phyloP scores from a whole-genome alignment of 2,797 vertebrate species.

The Sebastes nivosus region DNA sequence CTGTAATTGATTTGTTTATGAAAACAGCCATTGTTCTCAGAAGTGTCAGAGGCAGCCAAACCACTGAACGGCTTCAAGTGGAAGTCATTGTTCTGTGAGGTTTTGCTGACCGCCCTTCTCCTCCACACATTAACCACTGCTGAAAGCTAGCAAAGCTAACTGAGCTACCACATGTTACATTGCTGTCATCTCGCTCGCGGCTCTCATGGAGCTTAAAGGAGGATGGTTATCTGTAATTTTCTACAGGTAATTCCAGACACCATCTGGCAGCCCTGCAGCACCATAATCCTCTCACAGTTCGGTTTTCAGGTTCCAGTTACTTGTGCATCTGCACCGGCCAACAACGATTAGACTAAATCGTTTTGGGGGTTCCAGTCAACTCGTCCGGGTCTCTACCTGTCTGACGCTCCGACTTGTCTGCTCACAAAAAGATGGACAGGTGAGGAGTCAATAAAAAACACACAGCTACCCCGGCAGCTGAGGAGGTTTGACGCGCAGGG shows the following conservation, averaged over 20 bases:
- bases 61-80: constrained; percentile 54
- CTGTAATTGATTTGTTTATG: constrained; percentile 74
- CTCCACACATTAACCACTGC: constrained; percentile 27
- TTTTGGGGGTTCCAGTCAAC: constrained; percentile 18
- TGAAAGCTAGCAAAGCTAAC: constrained; percentile 11
- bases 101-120: constrained; percentile 36
- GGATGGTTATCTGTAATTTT: constrained; percentile 30
- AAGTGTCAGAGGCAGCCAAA: constrained; percentile 68
- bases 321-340: constrained; percentile 35
- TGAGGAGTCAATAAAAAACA: constrained; percentile 1
- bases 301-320: constrained; percentile 37
- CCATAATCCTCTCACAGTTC: constrained; percentile 53
- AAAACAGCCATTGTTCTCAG: constrained; percentile 74
- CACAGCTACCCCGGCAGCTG: not conserved
- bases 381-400: constrained; percentile 1
- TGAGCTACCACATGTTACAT: not conserved
- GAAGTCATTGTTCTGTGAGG: constrained; percentile 68
- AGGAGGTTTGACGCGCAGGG: constrained; percentile 5
- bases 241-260: constrained; percentile 42
- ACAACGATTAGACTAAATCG: constrained; percentile 47
- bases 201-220: constrained; percentile 4
- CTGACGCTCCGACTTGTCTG: not conserved
- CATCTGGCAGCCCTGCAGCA: constrained; percentile 51
- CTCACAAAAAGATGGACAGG: not conserved
- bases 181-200: not conserved